These are phyloP conservation scores for Tetranychus truncatus DNA, from an alignment of 2,888 invertebrate species.

Conservation along the genomic window DNA sequence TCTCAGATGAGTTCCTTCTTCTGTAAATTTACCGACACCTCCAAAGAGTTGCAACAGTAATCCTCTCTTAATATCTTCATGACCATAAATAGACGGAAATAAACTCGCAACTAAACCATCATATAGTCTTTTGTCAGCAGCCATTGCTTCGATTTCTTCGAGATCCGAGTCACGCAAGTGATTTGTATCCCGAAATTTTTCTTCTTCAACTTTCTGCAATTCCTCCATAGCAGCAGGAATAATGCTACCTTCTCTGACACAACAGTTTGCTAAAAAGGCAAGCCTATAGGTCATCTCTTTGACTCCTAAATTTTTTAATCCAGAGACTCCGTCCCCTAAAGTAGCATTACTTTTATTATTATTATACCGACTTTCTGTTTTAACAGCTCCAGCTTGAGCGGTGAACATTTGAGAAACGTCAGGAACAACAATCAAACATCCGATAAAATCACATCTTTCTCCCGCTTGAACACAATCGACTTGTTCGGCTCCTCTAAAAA, in stretches of 20 bases:
- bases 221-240: conserved; percentile 30
- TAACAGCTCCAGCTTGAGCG: conserved; percentile 15
- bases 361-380: conserved; percentile 10
- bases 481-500: conserved; percentile 68
- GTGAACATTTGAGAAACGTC: conserved; percentile 44
- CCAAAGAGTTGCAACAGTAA: conserved; percentile 88
- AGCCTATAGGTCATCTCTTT: conserved; percentile 67
- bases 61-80: conserved; percentile 75
- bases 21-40: conserved; percentile 82
- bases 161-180: conserved; percentile 38
- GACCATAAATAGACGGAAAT: conserved; percentile 87
- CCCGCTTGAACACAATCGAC: conserved; percentile 88
- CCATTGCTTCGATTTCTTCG: conserved; percentile 89
- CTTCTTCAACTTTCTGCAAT: conserved; percentile 16
- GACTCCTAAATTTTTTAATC: conserved; percentile 65
- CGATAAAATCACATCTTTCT: conserved; percentile 73
- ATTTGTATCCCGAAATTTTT: not conserved
- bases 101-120: conserved; percentile 71
- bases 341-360: not conserved
- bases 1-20: conserved; percentile 71
- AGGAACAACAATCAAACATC: conserved; percentile 88
- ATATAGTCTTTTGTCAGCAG: conserved; percentile 71
- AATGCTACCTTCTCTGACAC: conserved; percentile 16
- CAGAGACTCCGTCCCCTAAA: conserved; percentile 58
- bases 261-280: conserved; percentile 78